phyloP scores from a whole-genome alignment of 2,113 vertebrate genomes.

The Macrotus californicus region DNA sequence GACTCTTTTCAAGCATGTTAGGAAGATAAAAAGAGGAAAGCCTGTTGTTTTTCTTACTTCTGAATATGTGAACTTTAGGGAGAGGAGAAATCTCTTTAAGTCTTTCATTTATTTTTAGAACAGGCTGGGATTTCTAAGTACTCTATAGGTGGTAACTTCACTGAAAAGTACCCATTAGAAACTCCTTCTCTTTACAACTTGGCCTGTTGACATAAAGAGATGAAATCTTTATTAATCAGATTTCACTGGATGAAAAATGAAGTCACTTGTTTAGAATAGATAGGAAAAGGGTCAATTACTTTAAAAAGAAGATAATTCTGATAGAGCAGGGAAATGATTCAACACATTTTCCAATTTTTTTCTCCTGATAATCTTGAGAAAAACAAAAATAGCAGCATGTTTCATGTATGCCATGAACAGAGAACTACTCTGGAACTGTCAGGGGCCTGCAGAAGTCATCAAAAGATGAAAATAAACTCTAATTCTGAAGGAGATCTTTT shows the following conservation, averaged over 20 bases:
- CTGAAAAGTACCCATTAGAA: background rate
- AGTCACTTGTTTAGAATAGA: background rate
- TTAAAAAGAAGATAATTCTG: background rate
- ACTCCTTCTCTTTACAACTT: background rate
- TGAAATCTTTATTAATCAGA: background rate
- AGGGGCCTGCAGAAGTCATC: background rate
- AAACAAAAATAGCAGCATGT: background rate
- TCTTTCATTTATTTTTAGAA: background rate
- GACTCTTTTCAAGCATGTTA: background rate
- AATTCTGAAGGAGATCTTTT: background rate
- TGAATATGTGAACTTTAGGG: background rate
- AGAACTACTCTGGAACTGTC: background rate
- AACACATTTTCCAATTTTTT: background rate
- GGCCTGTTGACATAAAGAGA: background rate
- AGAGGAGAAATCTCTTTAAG: background rate
- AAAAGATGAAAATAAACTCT: background rate
- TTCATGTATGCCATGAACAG: background rate
- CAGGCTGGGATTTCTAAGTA: background rate
- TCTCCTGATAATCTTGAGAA: background rate
- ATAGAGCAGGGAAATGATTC: background rate
- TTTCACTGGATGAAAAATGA: background rate
- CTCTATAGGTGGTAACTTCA: background rate
- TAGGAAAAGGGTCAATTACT: background rate
- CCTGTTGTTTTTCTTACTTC: background rate
- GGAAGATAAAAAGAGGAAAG: background rate